Base-by-base conservation (phyloP, 2,888 invertebrate genomes). In the Amiota minor region DNA sequence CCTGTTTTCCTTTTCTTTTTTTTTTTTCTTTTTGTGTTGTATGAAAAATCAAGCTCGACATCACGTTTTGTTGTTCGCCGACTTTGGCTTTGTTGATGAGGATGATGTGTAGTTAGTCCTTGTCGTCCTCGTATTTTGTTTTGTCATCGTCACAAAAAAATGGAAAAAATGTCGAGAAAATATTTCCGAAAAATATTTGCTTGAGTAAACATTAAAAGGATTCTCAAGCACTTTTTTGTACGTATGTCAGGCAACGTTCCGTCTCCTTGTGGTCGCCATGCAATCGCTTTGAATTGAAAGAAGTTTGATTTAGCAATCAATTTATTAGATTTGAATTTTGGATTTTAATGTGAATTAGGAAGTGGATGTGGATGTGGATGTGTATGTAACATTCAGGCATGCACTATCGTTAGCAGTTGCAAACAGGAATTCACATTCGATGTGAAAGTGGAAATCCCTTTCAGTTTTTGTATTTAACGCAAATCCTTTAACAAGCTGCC, bases 151-250 rank as follows among this genome's bases (percentile, higher is more conserved):
- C 53, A 53, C 14, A 53, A 9, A n/a, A 2, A 53, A 9, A 59
- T n/a, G 18, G 4, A 59, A 59, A 59, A 59, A 56, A 14, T 16
- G 16, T 16, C 6, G 11, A 16, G 9, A 18, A 59, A 20, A 18
- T 18, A 59, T 59, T 16, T 59, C 59, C 75, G 74, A 78, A 59
- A 82, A 82, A 83, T 83, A 81, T 83, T 83, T 83, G 80, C 81
- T 76, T 76, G 80, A 77, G 75, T 78, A 79, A 78, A 82, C 20
- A 65, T 59, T 14, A 65, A 65, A 65, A 47, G 47, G 46, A 65
- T 47, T 65, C 47, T 4, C 18, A 9, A 18, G 35, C 35, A 35
- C 35, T 35, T 35, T 3, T 47, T 47, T 47, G 35, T 16, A 47
- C 11, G n/a, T 14, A 35, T 18, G 18, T 47, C 47, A 46, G 47